A percentile compares a stretch with the other conserved stretches of the same genome.
Conservation (phyloP, 2,113 vertebrate species). For the Perca flavescens region DNA sequence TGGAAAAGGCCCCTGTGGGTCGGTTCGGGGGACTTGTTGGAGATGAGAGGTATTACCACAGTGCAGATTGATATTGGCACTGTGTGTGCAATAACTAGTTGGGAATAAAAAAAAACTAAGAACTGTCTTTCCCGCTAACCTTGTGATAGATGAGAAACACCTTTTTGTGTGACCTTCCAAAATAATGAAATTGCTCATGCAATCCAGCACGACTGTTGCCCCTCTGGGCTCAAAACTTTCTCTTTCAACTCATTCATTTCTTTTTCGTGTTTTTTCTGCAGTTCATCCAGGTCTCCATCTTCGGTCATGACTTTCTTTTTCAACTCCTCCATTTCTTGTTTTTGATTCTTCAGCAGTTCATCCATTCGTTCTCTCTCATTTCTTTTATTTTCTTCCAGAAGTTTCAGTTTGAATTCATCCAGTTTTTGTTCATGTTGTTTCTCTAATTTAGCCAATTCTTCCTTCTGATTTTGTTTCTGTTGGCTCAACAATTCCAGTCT, state of each 20-base stretch:
- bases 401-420: constrained; percentile 2
- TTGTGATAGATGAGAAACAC: no score
- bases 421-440: neutral
- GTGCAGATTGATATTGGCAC: no score
- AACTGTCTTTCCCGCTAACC: no score
- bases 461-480: neutral
- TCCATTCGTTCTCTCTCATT: neutral
- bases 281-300: neutral
- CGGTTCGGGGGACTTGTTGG: no score
- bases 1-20: no score
- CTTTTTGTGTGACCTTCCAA: neutral
- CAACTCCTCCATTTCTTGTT: neutral
- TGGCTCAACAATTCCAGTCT: neutral
- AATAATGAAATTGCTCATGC: neutral
- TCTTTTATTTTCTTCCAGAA: neutral
- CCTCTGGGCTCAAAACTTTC: neutral
- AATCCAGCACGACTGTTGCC: neutral
- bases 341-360: neutral
- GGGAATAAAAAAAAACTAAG: no score
- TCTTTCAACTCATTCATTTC: constrained; percentile 5
- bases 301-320: neutral
- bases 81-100: no score
- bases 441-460: neutral
- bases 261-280: constrained; percentile 2
- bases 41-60: no score